A percentile compares a stretch with the other conserved stretches of the same genome.
These are phyloP conservation scores for Anthrax anthrax DNA, from an alignment of 2,888 invertebrate species.

Conservation along the genomic window DNA sequence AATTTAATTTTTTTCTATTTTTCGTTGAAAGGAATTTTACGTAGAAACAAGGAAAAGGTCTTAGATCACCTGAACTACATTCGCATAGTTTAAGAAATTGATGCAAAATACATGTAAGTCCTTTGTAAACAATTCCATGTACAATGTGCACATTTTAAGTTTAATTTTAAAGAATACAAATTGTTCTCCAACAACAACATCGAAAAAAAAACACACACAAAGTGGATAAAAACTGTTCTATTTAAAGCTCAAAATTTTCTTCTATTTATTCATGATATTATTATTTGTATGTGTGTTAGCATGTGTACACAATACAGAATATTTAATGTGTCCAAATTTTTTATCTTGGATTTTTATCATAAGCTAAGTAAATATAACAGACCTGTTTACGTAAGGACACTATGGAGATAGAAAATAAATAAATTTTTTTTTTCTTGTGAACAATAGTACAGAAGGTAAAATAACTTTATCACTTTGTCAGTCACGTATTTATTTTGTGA, in stretches of 20 bases:
- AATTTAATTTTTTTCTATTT: no score
- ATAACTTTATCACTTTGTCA: neutral
- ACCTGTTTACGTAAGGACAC: no score
- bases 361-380: neutral
- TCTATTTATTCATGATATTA: conserved; percentile 12
- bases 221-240: neutral
- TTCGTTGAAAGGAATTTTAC: no score
- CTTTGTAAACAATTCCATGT: conserved; percentile 6
- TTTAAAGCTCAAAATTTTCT: conserved; percentile 13
- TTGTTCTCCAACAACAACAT: neutral
- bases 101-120: conserved; percentile 4
- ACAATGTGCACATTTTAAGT: no score
- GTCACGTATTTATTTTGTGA: neutral
- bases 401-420: neutral
- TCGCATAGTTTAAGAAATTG: no score
- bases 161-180: neutral
- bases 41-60: no score
- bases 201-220: no score
- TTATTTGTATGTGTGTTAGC: neutral
- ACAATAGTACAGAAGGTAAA: neutral
- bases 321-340: no score
- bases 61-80: no score
- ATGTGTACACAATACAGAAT: no score
- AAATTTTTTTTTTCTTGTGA: neutral
- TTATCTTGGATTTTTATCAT: no score